Percentiles rank a stretch among this genome's conserved stretches.
These are phyloP conservation scores for Neria commutata DNA, from an alignment of 2,888 invertebrate species.

Conservation along the genomic window DNA sequence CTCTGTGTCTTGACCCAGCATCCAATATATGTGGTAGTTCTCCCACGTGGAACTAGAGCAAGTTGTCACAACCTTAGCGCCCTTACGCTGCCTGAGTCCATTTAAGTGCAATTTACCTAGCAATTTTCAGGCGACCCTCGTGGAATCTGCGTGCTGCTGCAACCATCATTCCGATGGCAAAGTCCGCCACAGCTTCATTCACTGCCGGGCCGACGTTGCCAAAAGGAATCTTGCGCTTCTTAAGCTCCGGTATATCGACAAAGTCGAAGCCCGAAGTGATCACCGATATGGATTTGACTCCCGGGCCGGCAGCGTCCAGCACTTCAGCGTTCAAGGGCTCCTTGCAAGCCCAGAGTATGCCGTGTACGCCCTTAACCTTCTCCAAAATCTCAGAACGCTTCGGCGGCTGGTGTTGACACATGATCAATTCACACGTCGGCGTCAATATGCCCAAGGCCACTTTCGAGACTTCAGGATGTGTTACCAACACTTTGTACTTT, in stretches of 20 bases:
- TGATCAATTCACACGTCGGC: conserved; percentile 51
- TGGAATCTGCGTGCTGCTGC: conserved; percentile 74
- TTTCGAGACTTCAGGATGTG: conserved; percentile 69
- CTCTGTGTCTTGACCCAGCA: conserved; percentile 75
- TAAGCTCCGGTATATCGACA: conserved; percentile 73
- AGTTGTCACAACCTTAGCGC: too few relatives aligned
- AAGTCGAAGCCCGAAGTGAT: conserved; percentile 86
- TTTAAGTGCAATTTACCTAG: conserved; percentile 44
- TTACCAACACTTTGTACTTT: conserved; percentile 68
- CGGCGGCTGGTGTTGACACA: conserved; percentile 31
- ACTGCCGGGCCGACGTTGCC: conserved; percentile 78
- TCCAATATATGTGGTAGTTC: conserved; percentile 71
- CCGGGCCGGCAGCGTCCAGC: conserved; percentile 60
- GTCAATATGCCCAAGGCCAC: conserved; percentile 69
- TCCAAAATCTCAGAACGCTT: conserved; percentile 33
- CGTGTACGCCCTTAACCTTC: conserved; percentile 37
- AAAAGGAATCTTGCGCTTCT: conserved; percentile 70
- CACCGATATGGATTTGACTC: conserved; percentile 74
- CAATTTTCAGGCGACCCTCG: conserved; percentile 72
- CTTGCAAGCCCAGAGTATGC: conserved; percentile 38
- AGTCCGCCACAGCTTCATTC: conserved; percentile 77
- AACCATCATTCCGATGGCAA: conserved; percentile 75
- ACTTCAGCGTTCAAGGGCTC: conserved; percentile 35
- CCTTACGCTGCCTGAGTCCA: not conserved
- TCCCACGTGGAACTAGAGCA: conserved; percentile 69